Evolutionary conservation across 2,113 vertebrate species (phyloP).

Genomic region (Anolis sagrei): DNA sequence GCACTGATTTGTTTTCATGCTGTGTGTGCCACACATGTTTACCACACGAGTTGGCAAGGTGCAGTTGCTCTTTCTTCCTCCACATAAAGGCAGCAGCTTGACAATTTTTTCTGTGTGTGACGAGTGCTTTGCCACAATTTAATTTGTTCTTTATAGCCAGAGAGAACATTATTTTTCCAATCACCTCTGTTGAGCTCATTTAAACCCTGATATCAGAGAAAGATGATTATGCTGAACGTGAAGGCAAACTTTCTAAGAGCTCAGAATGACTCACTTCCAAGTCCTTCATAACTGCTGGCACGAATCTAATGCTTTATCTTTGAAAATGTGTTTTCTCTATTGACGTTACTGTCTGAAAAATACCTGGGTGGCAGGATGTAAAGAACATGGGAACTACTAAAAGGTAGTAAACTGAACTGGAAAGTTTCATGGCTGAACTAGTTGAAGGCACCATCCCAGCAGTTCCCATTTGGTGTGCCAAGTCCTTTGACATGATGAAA

Average conservation of each 20-base stretch:
- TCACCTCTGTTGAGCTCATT: neutral
- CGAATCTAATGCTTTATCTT: neutral
- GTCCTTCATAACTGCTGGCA: neutral
- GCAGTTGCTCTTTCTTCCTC: neutral
- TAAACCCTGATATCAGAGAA: neutral
- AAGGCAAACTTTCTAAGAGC: neutral
- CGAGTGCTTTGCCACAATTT: neutral
- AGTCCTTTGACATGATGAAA: neutral
- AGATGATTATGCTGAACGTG: neutral
- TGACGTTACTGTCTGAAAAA: neutral
- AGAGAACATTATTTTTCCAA: neutral
- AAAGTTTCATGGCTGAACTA: neutral
- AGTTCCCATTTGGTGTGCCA: neutral
- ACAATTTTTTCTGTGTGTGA: neutral
- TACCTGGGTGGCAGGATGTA: neutral
- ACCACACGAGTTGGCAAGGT: neutral
- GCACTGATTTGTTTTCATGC: neutral
- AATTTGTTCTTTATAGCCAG: neutral
- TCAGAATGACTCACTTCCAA: neutral
- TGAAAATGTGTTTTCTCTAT: no score
- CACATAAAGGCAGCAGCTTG: constrained; percentile 1
- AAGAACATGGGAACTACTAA: neutral
- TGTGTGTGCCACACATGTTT: neutral
- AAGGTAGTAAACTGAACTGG: neutral
- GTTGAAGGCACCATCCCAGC: neutral